Percentiles rank a stretch among this genome's conserved stretches.
phyloP scores from a whole-genome alignment of 2,888 invertebrate genomes.

The Epinotia bilunana region DNA sequence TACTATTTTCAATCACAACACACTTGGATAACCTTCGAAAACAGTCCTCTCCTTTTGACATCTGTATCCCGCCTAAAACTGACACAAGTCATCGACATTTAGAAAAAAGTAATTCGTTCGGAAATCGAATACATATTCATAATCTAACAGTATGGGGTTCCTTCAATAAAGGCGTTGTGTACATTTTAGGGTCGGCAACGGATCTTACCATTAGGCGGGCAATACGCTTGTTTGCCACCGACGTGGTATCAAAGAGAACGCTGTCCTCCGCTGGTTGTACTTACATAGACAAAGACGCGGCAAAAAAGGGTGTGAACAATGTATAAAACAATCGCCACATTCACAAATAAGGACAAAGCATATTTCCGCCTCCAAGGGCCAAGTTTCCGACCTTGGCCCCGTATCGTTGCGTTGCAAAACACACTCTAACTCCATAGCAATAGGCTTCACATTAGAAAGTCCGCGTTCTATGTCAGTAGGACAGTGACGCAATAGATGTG shows the following conservation, averaged over 20 bases:
- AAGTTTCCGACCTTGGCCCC: slow-evolving; percentile 39
- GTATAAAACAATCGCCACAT: slow-evolving; percentile 21
- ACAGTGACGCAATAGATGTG: slow-evolving; percentile 33
- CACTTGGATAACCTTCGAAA: no score
- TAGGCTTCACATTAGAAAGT: slow-evolving; percentile 19
- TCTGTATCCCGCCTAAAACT: no score
- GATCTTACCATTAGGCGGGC: no score
- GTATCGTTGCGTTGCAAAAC: not conserved
- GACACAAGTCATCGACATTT: no score
- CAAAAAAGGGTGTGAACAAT: slow-evolving; percentile 17
- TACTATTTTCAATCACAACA: no score
- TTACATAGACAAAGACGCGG: slow-evolving; percentile 3
- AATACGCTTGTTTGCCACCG: no score
- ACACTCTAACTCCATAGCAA: slow-evolving; percentile 9
- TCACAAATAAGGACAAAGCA: slow-evolving; percentile 25
- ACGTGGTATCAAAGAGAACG: not conserved
- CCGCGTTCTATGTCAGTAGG: slow-evolving; percentile 31
- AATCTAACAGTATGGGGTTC: no score
- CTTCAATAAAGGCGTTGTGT: no score
- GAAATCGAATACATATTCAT: no score
- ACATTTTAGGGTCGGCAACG: no score
- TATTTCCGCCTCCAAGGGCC: slow-evolving; percentile 36
- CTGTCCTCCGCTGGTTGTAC: slow-evolving; percentile 15
- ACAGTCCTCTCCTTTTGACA: no score
- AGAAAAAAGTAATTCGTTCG: no score